Evolutionary conservation across 2,888 invertebrate species (phyloP).

Genomic region (Drosophila meridiana): DNA sequence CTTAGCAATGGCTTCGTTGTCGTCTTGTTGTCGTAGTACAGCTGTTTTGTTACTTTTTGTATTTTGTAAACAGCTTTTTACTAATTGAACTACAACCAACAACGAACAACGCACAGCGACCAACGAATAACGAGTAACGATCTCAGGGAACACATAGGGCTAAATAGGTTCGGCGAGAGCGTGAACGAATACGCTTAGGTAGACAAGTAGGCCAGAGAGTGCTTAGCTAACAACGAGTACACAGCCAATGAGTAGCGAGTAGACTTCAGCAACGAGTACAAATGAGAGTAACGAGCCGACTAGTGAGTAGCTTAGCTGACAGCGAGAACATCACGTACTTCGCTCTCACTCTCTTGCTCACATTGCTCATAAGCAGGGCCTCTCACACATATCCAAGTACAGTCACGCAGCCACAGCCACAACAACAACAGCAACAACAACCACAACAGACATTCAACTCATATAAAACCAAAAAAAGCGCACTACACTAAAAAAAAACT

Average conservation of each 20-base stretch:
- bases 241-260: neutral
- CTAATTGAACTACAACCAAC: constrained; percentile 44
- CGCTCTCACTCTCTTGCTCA: neutral
- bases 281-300: neutral
- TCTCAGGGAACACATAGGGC: constrained; percentile 8
- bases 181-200: neutral
- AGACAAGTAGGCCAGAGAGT: neutral
- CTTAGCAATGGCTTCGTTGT: constrained; percentile 36
- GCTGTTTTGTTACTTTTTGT: constrained; percentile 52
- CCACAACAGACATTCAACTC: constrained; percentile 47
- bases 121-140: constrained; percentile 25
- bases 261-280: neutral
- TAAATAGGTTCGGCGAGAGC: neutral
- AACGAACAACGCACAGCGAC: constrained; percentile 40
- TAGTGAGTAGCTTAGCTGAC: neutral
- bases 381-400: constrained; percentile 27
- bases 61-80: constrained; percentile 58
- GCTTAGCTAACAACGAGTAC: neutral
- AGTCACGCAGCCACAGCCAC: constrained; percentile 32
- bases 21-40: constrained; percentile 28
- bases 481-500: constrained; percentile 47
- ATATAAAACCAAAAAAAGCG: constrained; percentile 32
- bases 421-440: constrained; percentile 23
- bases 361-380: constrained; percentile 21
- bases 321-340: neutral